phyloP scores from a whole-genome alignment of 1,140 invertebrate genomes.

The Parasteatoda tepidariorum region DNA sequence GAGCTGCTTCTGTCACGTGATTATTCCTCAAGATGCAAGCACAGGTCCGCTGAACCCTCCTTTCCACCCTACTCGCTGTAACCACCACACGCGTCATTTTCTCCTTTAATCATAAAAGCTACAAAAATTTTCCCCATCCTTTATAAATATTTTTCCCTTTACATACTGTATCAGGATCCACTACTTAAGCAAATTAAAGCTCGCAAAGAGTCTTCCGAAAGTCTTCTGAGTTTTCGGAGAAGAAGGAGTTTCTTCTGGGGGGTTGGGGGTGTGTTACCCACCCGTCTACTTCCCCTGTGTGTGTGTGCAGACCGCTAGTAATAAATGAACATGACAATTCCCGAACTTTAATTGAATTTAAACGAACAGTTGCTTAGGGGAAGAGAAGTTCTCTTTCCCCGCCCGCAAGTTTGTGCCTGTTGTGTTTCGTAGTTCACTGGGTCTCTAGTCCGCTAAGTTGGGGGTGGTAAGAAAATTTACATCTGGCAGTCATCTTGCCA shows the following conservation, averaged over 20 bases:
- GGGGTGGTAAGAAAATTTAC: slow-evolving; percentile 31
- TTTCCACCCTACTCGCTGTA: background rate
- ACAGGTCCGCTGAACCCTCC: background rate
- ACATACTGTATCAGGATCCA: background rate
- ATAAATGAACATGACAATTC: slow-evolving; percentile 61
- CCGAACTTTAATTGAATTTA: slow-evolving; percentile 61
- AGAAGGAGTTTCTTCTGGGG: background rate
- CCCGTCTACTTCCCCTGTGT: background rate
- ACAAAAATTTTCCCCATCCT: slow-evolving; percentile 50
- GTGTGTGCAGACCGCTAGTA: slow-evolving; percentile 7
- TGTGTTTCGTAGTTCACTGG: slow-evolving; percentile 56
- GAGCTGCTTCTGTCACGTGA: slow-evolving; percentile 47
- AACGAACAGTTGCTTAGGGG: slow-evolving; percentile 58
- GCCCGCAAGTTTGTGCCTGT: slow-evolving; percentile 53
- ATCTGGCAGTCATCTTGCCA: background rate
- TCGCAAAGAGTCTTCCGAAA: background rate
- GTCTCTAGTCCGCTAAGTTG: background rate
- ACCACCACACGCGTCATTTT: slow-evolving; percentile 41
- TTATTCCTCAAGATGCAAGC: slow-evolving; percentile 42
- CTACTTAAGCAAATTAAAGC: slow-evolving; percentile 60
- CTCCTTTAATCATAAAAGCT: slow-evolving; percentile 59
- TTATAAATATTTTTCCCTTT: slow-evolving; percentile 48
- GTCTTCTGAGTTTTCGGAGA: background rate
- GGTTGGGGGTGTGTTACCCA: background rate
- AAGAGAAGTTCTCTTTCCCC: slow-evolving; percentile 21